Percentiles rank a stretch among this genome's conserved stretches.
These are phyloP conservation scores for Uloborus plumipes DNA, from an alignment of 2,888 invertebrate genomes.

Conservation along the genomic window DNA sequence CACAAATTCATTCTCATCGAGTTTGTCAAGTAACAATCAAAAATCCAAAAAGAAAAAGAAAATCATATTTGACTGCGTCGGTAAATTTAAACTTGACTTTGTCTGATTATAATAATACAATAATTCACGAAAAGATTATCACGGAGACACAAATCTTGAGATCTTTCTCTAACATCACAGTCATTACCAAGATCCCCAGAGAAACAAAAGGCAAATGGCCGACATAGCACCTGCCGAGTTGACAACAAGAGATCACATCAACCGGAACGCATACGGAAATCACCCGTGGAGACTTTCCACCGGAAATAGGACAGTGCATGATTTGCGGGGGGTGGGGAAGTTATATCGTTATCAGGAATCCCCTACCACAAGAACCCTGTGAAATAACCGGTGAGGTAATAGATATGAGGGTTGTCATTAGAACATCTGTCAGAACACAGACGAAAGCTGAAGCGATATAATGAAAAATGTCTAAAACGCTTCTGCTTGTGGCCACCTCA, in stretches of 20 bases:
- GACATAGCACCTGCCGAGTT: constrained; percentile 34
- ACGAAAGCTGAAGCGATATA: not conserved
- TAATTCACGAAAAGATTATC: too few relatives aligned
- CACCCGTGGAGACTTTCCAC: constrained; percentile 38
- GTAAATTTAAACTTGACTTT: too few relatives aligned
- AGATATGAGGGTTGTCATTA: constrained; percentile 25
- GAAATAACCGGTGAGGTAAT: constrained; percentile 28
- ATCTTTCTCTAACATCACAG: too few relatives aligned
- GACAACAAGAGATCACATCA: constrained; percentile 29
- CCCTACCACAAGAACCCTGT: not conserved
- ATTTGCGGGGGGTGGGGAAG: constrained; percentile 15
- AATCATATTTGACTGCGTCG: too few relatives aligned
- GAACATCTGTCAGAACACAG: constrained; percentile 29
- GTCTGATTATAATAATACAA: too few relatives aligned
- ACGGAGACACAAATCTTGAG: too few relatives aligned
- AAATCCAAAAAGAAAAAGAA: too few relatives aligned
- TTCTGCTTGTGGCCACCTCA: too few relatives aligned
- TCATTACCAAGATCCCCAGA: too few relatives aligned
- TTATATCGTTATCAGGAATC: constrained; percentile 13
- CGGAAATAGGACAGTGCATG: constrained; percentile 35
- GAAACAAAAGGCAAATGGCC: constrained; percentile 12
- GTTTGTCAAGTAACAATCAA: too few relatives aligned
- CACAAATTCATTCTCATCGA: too few relatives aligned
- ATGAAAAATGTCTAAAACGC: too few relatives aligned
- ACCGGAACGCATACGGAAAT: constrained; percentile 51